Evolutionary conservation across 2,888 invertebrate species (phyloP).

Genomic region (Noctua comes): DNA sequence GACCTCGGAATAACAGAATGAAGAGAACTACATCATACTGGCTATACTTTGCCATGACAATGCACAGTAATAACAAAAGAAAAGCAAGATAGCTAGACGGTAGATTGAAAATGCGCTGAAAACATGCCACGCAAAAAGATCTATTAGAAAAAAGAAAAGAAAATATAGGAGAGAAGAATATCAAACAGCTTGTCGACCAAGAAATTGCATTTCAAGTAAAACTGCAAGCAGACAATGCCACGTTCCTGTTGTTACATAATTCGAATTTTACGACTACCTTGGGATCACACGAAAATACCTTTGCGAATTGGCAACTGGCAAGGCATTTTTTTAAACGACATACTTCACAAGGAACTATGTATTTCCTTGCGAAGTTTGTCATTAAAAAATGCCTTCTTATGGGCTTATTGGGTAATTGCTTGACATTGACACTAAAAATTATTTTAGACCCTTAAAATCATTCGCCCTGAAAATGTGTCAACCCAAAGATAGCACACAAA

Average conservation of each 20-base stretch:
- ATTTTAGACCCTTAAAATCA: background rate
- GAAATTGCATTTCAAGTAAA: background rate
- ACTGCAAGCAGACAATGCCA: background rate
- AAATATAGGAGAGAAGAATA: background rate
- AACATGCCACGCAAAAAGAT: background rate
- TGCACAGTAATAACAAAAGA: constrained; percentile 11
- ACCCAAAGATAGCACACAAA: background rate
- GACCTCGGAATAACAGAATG: constrained; percentile 4
- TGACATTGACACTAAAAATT: background rate
- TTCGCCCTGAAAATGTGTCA: background rate
- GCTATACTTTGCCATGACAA: constrained; percentile 30
- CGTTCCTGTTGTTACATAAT: background rate
- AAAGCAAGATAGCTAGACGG: background rate
- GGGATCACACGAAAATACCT: background rate
- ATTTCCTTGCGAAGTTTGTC: background rate
- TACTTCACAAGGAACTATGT: background rate
- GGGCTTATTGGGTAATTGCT: background rate
- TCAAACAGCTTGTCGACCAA: background rate
- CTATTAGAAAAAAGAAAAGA: background rate
- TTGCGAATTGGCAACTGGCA: background rate
- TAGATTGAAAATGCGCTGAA: constrained; percentile 8
- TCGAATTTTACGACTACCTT: background rate
- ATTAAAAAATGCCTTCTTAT: background rate
- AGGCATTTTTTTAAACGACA: too few species aligned
- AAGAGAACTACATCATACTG: constrained; percentile 6